Evolutionary conservation across 2,888 invertebrate genomes (phyloP).

Genomic region (Malthinus seriepunctatus): DNA sequence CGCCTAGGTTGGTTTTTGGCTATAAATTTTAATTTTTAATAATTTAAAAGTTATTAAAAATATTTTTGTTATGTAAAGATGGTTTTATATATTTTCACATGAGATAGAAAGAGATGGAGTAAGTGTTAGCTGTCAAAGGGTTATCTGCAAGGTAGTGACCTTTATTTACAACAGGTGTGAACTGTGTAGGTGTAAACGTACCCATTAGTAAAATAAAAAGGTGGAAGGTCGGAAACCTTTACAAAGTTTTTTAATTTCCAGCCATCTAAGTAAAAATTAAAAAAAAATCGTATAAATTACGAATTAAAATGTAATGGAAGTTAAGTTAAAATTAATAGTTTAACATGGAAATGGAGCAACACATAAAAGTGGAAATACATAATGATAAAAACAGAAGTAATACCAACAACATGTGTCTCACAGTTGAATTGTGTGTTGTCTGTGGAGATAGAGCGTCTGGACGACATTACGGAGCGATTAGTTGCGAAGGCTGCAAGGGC

Average conservation of each 20-base stretch:
- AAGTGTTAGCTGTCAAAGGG: too few species aligned
- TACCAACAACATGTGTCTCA: constrained; percentile 59
- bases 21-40: too few species aligned
- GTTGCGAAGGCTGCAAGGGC: constrained; percentile 96
- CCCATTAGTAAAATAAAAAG: constrained; percentile 35
- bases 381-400: constrained; percentile 49
- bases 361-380: constrained; percentile 49
- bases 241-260: constrained; percentile 44
- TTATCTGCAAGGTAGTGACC: neutral
- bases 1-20: too few species aligned
- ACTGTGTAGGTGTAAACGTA: constrained; percentile 1
- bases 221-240: constrained; percentile 55
- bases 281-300: constrained; percentile 20
- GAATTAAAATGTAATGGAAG: constrained; percentile 7
- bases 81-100: too few species aligned
- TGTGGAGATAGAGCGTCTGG: constrained; percentile 96
- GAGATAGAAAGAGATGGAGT: too few species aligned
- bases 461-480: constrained; percentile 91
- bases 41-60: too few species aligned
- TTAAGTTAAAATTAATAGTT: constrained; percentile 13
- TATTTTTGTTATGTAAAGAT: too few species aligned
- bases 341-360: constrained; percentile 48
- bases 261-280: constrained; percentile 47
- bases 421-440: constrained; percentile 88
- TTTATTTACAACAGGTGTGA: constrained; percentile 8